Evolutionary conservation across 2,797 vertebrate species (phyloP), one percentile per base, ranked within the genome.

Genomic region (Siniperca undulata): DNA sequence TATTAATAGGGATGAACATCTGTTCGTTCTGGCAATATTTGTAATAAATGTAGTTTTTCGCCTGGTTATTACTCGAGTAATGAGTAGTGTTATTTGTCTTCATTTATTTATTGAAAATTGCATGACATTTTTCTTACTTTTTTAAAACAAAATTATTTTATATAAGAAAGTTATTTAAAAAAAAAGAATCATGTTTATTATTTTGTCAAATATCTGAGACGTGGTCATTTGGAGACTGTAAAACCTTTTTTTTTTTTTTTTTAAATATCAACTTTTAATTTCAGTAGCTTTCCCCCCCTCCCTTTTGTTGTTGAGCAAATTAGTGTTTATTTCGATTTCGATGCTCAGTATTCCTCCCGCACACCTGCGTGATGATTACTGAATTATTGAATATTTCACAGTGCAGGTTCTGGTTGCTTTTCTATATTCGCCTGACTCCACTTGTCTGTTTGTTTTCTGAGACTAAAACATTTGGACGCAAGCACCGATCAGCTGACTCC

Each of bases 381-480:
- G 46, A 22, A 55, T 42, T 11, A 42, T 0, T 12, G 5, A 8
- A 42, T 42, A 55, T 44, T 14, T n/a, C 74, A 20, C 40, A 24
- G 30, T 30, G 70, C 56, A 55, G 14, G 7, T 6, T 11, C 5
- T 0, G 11, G 10, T 22, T 44, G 22, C 48, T 12, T 30, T 44
- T 34, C n/a, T 34, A 0, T 2, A 3, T 38, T 11, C 19, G 22
- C 24, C 30, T 64, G 60, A 19, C 24, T 50, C 11, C 12, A 42
- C 44, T 34, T 22, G 59, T 27, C 14, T 48, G 12, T 52, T 22
- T 62, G 9, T 8, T 16, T 42, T 20, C 10, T 60, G 56, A 48
- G 22, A 62, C 58, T 44, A 8, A 61, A 74, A 62, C 70, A 78
- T 58, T 20, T 56, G 44, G 69, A 73, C 74, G 55, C 73, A 17